Evolutionary conservation across 2,797 vertebrate genomes (phyloP).

Genomic region (Crypturellus tataupa): DNA sequence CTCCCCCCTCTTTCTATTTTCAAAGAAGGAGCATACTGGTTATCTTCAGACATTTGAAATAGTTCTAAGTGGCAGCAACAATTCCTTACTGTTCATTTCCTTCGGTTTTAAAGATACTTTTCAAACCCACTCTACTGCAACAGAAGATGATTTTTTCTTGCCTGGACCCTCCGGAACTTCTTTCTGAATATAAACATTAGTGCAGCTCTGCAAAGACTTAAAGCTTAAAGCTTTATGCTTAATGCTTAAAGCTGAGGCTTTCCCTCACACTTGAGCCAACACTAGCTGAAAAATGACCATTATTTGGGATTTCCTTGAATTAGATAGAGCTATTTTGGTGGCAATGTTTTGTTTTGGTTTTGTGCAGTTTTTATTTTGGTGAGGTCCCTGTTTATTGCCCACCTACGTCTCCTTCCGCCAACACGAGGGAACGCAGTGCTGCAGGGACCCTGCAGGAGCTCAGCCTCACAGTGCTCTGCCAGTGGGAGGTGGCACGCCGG

Average conservation of each 20-base stretch:
- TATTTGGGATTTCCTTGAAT: not conserved
- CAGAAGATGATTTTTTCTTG: not conserved
- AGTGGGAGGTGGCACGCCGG: fast-evolving
- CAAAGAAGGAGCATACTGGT: not conserved
- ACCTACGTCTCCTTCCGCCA: not conserved
- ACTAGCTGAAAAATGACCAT: not conserved
- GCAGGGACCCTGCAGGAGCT: not conserved
- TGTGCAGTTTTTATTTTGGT: not conserved
- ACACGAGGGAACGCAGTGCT: fast-evolving
- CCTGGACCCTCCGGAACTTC: not conserved
- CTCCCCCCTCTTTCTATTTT: not conserved
- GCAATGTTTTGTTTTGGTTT: not conserved
- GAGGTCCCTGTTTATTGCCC: not conserved
- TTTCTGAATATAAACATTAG: not conserved
- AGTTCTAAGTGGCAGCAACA: not conserved
- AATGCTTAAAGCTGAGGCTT: not conserved
- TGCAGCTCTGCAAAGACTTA: not conserved
- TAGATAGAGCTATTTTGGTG: not conserved
- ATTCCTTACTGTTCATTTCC: not conserved
- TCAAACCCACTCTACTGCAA: not conserved
- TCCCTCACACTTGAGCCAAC: fast-evolving
- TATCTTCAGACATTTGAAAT: not conserved
- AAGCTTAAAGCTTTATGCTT: too few species aligned
- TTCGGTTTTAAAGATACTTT: not conserved
- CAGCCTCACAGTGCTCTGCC: not conserved